Percentiles rank a stretch among this genome's conserved stretches.
Conservation (phyloP, 2,888 invertebrate genomes). For the Alsophila aescularia region DNA sequence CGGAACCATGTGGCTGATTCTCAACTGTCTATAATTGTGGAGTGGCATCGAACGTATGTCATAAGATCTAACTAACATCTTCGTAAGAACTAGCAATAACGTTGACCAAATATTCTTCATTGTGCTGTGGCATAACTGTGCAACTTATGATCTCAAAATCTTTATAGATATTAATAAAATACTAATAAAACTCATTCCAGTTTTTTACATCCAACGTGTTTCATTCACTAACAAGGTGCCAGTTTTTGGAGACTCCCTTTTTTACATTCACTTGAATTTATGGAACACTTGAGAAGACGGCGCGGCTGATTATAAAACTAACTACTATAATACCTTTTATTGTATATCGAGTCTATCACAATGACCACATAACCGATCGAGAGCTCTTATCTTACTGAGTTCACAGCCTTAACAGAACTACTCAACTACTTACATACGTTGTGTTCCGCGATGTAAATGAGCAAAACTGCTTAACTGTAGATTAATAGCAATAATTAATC, state of each 20-base stretch:
- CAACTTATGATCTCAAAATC: too few species aligned
- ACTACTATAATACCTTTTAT: not conserved
- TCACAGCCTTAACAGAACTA: slow-evolving; percentile 23
- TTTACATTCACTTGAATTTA: not conserved
- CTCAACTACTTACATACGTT: slow-evolving; percentile 34
- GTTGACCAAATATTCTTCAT: slow-evolving; percentile 2
- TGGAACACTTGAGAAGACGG: too few species aligned
- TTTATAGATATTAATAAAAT: too few species aligned
- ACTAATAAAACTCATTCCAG: too few species aligned
- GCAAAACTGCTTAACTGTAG: slow-evolving; percentile 10
- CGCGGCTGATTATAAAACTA: not conserved
- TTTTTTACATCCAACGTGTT: not conserved
- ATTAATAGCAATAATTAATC: slow-evolving; percentile 27
- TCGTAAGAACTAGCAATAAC: slow-evolving; percentile 2
- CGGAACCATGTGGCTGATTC: not conserved
- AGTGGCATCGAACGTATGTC: slow-evolving; percentile 3
- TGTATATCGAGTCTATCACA: slow-evolving; percentile 3
- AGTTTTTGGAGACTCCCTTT: not conserved
- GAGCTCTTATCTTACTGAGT: slow-evolving; percentile 41
- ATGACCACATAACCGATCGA: slow-evolving; percentile 28
- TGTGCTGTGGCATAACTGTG: too few species aligned
- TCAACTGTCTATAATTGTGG: not conserved
- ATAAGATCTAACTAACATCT: not conserved
- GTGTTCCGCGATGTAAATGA: slow-evolving; percentile 34
- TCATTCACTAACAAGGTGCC: not conserved